Percentiles rank a stretch among this genome's conserved stretches.
phyloP scores from a whole-genome alignment of 2,797 vertebrate genomes.

The Percopsis omiscomaycus region DNA sequence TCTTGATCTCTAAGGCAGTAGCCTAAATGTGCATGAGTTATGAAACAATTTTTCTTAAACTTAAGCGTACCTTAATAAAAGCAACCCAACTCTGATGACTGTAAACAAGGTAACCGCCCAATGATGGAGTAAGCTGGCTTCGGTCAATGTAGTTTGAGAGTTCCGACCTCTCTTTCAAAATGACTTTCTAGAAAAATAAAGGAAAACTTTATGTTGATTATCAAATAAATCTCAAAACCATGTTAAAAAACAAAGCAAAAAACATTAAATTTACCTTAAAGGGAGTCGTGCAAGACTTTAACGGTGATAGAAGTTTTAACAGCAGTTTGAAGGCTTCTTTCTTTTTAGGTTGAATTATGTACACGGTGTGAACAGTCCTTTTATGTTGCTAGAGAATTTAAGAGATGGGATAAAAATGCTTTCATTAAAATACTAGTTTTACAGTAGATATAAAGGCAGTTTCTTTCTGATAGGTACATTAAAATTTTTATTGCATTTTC shows the following conservation, averaged over 20 bases:
- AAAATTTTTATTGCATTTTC: too few species aligned
- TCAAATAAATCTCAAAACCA: background rate
- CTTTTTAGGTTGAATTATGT: slow-evolving; percentile 72
- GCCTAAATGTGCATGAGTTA: too few species aligned
- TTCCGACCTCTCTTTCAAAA: slow-evolving; percentile 73
- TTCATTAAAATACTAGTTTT: too few species aligned
- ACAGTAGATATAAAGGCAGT: too few species aligned
- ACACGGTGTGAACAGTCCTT: slow-evolving; percentile 65
- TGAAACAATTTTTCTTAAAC: too few species aligned
- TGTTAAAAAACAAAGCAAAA: background rate
- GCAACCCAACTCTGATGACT: slow-evolving; percentile 75
- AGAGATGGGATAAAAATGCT: background rate
- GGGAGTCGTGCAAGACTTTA: slow-evolving; percentile 37
- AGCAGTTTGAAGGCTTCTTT: slow-evolving; percentile 66
- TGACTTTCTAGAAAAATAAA: slow-evolving; percentile 59
- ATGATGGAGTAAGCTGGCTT: slow-evolving; percentile 68
- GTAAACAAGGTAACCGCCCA: slow-evolving; percentile 77
- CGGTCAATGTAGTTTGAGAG: slow-evolving; percentile 78
- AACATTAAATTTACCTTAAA: slow-evolving; percentile 61
- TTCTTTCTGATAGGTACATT: too few species aligned
- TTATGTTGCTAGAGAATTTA: slow-evolving; percentile 44
- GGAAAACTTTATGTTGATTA: background rate
- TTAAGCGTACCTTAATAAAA: slow-evolving; percentile 71
- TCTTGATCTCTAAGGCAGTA: too few species aligned
- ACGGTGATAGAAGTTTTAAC: slow-evolving; percentile 59